A percentile compares a stretch with the other conserved stretches of the same genome.
Conservation (phyloP, 2,113 vertebrate species). For the Chaenocephalus aceratus region DNA sequence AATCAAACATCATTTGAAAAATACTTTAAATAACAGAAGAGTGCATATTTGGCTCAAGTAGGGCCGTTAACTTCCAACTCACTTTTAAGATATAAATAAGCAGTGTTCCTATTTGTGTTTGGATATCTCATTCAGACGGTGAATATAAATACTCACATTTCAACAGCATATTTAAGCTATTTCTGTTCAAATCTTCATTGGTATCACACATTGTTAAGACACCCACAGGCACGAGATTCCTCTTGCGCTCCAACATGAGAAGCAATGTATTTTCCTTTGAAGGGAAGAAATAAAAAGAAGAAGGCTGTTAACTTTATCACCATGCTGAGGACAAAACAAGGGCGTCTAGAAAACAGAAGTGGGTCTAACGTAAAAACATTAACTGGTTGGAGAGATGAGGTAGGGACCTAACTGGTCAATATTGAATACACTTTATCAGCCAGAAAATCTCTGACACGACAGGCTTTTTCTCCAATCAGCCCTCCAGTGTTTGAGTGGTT, state of each 20-base stretch:
- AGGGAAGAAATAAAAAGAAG: neutral
- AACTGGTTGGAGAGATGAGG: slow-evolving; percentile 14
- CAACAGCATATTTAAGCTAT: slow-evolving; percentile 8
- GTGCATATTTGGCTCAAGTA: slow-evolving; percentile 29
- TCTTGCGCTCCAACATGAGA: slow-evolving; percentile 19
- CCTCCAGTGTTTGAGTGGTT: slow-evolving; percentile 10
- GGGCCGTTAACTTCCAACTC: neutral
- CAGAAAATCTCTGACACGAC: slow-evolving; percentile 33
- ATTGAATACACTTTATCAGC: slow-evolving; percentile 16
- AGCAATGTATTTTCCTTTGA: neutral
- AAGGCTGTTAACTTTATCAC: neutral
- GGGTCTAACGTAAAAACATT: neutral
- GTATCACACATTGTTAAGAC: neutral
- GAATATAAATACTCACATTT: slow-evolving; percentile 18
- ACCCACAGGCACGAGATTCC: neutral
- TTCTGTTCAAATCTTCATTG: slow-evolving; percentile 7
- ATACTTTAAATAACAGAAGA: slow-evolving; percentile 30
- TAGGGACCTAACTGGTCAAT: neutral
- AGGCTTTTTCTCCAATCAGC: slow-evolving; percentile 23
- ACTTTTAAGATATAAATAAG: slow-evolving; percentile 10
- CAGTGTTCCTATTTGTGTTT: neutral
- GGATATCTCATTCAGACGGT: slow-evolving; percentile 9
- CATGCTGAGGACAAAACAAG: neutral
- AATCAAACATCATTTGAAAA: slow-evolving; percentile 13
- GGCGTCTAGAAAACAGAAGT: slow-evolving; percentile 1